Base-by-base conservation (phyloP, 2,797 vertebrate species). In the Uromys caudimaculatus region DNA sequence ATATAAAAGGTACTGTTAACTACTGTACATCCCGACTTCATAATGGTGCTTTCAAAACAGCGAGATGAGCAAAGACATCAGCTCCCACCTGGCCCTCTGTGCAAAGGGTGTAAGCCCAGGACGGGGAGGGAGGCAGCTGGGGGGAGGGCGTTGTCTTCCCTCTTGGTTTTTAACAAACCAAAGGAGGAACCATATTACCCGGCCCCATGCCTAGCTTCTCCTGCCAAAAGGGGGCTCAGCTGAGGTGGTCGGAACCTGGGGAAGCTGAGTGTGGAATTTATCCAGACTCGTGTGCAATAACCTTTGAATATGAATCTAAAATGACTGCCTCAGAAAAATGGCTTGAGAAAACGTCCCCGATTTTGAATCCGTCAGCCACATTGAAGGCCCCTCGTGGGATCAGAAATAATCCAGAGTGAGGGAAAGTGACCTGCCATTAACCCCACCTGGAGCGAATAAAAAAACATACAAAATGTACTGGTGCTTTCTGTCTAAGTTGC, bases 21-120 rank as follows among this genome's bases (percentile, higher is more conserved):
- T 99, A 99, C 99, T 99, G 99, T 99, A 99, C 99, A 99, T 99
- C 99, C 98, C 98, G 98, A 99, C 99, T 99, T 99, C 98, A 99
- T 98, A 99, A 99, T 99, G 99, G 99, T 99, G 99, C 99, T 99
- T 99, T 98, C 99, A 98, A 52, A 98, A 98, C 98, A 98, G 98
- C 96, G 98, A 98, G 98, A 98, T 99, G 99, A 99, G 98, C 98
- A 98, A 98, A 99, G 99, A 99, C 99, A 99, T 99, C 98, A 99
- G 98, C 99, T 98, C 99, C 98, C 99, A 98, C 97, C 99, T 99
- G 99, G 99, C 99, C 98, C 99, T 98, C 98, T 97, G 98, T 85
- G 98, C 99, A 98, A 94, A 98, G 98, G 98, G 98, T 98, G 98
- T 96, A 91, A 95, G 97, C 94, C 94, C 67, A 76, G 95, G 96